Conservation (phyloP, 2,888 invertebrate genomes). For the Melieria picta region DNA sequence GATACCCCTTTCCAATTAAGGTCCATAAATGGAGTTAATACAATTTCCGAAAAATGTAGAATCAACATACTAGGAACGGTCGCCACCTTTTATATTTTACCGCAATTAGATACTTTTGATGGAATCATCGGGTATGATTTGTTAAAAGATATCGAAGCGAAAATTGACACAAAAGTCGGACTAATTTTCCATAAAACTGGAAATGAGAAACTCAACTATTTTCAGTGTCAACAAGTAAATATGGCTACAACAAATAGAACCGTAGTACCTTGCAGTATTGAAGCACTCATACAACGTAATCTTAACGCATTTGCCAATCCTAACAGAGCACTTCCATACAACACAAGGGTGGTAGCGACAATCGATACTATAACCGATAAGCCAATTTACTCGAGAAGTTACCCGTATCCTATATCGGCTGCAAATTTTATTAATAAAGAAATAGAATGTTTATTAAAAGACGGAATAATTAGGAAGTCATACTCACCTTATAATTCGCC, state of each 20-base stretch:
- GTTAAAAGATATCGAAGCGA: conserved; percentile 14
- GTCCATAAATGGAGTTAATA: conserved; percentile 7
- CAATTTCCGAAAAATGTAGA: conserved; percentile 1
- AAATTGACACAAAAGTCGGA: conserved; percentile 16
- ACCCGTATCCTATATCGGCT: conserved; percentile 14
- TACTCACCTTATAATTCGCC: conserved; percentile 15
- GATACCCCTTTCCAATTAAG: conserved; percentile 1
- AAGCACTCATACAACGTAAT: too few relatives aligned
- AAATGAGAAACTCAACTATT: conserved; percentile 20
- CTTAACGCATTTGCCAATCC: not conserved
- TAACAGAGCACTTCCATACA: conserved; percentile 7
- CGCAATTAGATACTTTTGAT: conserved; percentile 14
- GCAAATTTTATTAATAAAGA: conserved; percentile 10
- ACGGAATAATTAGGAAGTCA: conserved; percentile 14
- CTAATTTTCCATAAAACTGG: conserved; percentile 15
- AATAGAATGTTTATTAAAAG: conserved; percentile 9
- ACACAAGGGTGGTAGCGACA: conserved; percentile 13
- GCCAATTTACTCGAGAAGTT: conserved; percentile 20
- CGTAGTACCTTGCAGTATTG: too few relatives aligned
- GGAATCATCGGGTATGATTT: conserved; percentile 18
- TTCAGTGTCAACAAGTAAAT: conserved; percentile 18
- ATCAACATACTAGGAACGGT: conserved; percentile 10
- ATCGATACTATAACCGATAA: conserved; percentile 20
- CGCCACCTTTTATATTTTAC: conserved; percentile 16
- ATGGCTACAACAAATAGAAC: conserved; percentile 6